A percentile compares a stretch with the other conserved stretches of the same genome.
Conservation (phyloP, 2,797 vertebrate species). For the Cossypha niveicapilla region DNA sequence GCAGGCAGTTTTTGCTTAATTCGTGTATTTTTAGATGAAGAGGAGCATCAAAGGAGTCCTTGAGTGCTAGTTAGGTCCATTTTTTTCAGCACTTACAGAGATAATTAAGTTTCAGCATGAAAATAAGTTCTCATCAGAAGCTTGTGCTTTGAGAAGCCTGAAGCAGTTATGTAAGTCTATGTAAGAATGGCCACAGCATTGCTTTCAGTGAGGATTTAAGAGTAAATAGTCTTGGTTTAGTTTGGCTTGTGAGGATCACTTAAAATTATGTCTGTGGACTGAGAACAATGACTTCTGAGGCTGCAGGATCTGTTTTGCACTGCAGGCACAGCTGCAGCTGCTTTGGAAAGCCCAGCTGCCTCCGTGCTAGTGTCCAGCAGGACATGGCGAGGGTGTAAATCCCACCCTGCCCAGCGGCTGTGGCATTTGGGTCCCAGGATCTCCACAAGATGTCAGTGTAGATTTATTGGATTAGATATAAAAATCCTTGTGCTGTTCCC, state of each 20-base stretch:
- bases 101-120: not conserved
- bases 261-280: not conserved
- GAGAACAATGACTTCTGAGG: not conserved
- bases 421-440: not conserved
- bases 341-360: not conserved
- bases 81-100: not conserved
- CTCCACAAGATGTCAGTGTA: conserved; percentile 71
- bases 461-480: conserved; percentile 39
- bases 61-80: not conserved
- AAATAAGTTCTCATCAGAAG: not conserved
- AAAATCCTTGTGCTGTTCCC: not conserved
- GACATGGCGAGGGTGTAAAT: not conserved
- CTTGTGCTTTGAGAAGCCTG: not conserved
- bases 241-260: not conserved
- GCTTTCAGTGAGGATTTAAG: not conserved
- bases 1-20: not conserved
- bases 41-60: not conserved
- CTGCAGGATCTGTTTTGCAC: not conserved
- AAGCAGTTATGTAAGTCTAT: not conserved
- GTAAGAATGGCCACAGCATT: not conserved
- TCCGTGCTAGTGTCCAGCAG: not conserved
- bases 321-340: not conserved
- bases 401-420: not conserved
- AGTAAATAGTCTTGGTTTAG: not conserved
- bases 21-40: not conserved